Base-by-base conservation (phyloP, 2,888 invertebrate genomes). In the Drosophila buzzatii region DNA sequence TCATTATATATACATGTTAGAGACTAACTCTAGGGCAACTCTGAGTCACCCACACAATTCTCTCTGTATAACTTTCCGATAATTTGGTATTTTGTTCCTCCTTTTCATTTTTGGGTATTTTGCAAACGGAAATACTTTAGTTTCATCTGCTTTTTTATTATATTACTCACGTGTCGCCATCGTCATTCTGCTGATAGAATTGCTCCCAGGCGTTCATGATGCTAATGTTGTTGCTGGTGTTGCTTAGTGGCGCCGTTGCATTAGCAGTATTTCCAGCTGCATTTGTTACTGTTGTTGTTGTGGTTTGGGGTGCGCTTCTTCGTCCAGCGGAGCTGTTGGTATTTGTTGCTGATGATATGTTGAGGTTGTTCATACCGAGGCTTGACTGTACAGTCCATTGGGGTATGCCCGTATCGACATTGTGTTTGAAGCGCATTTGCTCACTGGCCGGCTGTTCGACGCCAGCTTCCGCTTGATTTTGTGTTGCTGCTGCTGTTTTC, bases 121-220 rank as follows among this genome's bases (percentile, higher is more conserved):
- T 62, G 51, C 44, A 14, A 70, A 27, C 76, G 81, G 74, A 87
- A 81, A 81, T 82, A 16, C 51, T 53, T 51, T 20, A 35, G 12
- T 51, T 51, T 47, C 62, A 31, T 33, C n/a, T 41, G 14, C 2
- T 42, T 44, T 44, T 51, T 67, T 37, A 27, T 9, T 33, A 16
- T 33, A 55, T 55, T 69, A 95, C 97, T 96, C 94, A 97, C 97
- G 97, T 97, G 93, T 98, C 97, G 81, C 97, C 98, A 85, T 97
- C 97, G 76, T 96, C 95, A 92, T 97, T 96, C 88, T 96, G 97
- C 79, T 95, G 94, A 92, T 96, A 97, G 81, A 96, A 95, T 81
- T 95, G 93, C 86, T 95, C 94, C 95, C 96, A 95, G 57, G 91
- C 86, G 58, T 83, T 90, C 57, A 95, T 93, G 75, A 94, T 73